These are phyloP conservation scores for Nemotelus pantherinus DNA, from an alignment of 2,888 invertebrate genomes.

Conservation along the genomic window DNA sequence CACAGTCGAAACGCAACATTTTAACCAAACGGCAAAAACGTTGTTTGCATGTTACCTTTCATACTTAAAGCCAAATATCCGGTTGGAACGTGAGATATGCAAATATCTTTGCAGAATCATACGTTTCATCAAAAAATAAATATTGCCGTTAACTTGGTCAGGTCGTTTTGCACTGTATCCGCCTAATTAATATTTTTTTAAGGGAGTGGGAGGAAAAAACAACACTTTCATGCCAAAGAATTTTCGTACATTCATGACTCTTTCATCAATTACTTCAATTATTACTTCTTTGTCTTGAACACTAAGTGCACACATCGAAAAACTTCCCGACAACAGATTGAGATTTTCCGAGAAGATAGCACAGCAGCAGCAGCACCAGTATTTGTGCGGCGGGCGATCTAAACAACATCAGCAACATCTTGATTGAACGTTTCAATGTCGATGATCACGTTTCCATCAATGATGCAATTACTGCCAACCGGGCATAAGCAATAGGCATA, in stretches of 20 bases:
- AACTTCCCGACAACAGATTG: not conserved
- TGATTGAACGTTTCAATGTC: constrained; percentile 29
- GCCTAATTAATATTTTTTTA: not conserved
- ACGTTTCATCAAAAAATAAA: constrained; percentile 2
- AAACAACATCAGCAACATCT: constrained; percentile 17
- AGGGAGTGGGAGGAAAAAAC: not conserved
- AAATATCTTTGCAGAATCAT: not conserved
- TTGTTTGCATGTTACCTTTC: too few species aligned
- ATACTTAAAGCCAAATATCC: not conserved
- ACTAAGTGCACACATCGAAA: not conserved
- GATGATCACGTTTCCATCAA: constrained; percentile 27
- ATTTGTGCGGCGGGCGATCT: not conserved
- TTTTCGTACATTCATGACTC: not conserved
- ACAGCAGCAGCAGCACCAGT: too few species aligned
- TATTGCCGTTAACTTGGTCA: not conserved
- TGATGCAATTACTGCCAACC: constrained; percentile 15
- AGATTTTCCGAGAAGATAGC: constrained; percentile 4
- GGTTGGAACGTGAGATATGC: constrained; percentile 11
- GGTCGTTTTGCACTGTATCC: not conserved
- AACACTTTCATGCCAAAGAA: not conserved
- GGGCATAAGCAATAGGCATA: not conserved
- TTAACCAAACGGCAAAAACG: too few species aligned
- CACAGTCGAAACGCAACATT: too few species aligned
- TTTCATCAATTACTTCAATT: not conserved
- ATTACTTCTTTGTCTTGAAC: too few species aligned